phyloP scores from a whole-genome alignment of 1,140 invertebrate genomes.

The Magallana ariakensis region DNA sequence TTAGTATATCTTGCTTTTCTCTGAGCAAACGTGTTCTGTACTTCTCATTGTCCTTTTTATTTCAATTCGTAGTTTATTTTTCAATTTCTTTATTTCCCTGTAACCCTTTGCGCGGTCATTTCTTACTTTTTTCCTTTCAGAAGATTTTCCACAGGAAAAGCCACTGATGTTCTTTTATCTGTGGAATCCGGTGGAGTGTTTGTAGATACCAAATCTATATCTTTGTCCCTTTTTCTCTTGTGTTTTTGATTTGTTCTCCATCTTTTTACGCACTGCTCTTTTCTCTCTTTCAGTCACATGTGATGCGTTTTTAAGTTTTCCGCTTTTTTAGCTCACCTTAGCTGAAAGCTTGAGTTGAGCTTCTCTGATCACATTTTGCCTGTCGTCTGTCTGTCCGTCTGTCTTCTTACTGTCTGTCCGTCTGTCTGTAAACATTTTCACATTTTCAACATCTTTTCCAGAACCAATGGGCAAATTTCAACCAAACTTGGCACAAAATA shows the following conservation, averaged over 20 bases:
- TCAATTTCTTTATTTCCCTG: slow-evolving; percentile 26
- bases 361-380: too few relatives aligned
- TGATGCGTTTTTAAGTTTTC: too few relatives aligned
- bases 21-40: slow-evolving; percentile 23
- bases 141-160: not conserved
- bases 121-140: slow-evolving; percentile 11
- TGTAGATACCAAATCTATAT: slow-evolving; percentile 1
- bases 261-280: not conserved
- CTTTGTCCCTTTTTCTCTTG: not conserved
- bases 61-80: not conserved
- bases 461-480: not conserved
- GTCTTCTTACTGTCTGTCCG: too few relatives aligned
- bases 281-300: too few relatives aligned
- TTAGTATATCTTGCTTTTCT: slow-evolving; percentile 19
- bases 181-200: not conserved
- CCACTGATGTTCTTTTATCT: not conserved
- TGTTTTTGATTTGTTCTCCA: slow-evolving; percentile 26
- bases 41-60: slow-evolving; percentile 14
- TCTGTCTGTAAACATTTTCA: too few relatives aligned
- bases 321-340: too few relatives aligned
- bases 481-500: not conserved
- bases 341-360: too few relatives aligned
- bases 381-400: too few relatives aligned
- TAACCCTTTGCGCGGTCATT: slow-evolving; percentile 34
- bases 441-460: too few relatives aligned